Conservation (phyloP, 1,140 invertebrate species). For the Bicyclus anynana region DNA sequence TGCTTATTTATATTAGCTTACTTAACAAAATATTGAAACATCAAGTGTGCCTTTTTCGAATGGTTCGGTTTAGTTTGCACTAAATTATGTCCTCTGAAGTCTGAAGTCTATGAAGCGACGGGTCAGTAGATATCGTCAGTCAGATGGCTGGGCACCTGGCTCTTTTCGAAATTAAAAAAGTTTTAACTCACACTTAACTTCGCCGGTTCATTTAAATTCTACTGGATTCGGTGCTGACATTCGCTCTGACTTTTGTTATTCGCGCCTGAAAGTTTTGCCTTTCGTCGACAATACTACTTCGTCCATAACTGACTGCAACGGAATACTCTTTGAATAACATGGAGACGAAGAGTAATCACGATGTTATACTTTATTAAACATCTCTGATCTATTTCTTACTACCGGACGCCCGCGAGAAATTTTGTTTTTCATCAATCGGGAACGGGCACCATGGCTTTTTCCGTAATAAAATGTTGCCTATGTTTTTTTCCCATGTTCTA, state of each 20-base stretch:
- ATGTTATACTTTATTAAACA: too few relatives aligned
- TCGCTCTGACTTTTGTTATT: slow-evolving; percentile 66
- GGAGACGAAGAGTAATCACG: too few relatives aligned
- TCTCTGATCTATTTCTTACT: too few relatives aligned
- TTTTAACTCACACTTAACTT: slow-evolving; percentile 29
- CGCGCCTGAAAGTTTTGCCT: slow-evolving; percentile 39
- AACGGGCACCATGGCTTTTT: too few relatives aligned
- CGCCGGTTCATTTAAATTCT: slow-evolving; percentile 68
- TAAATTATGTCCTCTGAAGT: neutral
- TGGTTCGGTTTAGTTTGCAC: too few relatives aligned
- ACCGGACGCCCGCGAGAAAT: too few relatives aligned
- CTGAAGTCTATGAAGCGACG: neutral
- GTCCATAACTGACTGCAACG: neutral
- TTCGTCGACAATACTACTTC: neutral
- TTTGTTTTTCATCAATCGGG: too few relatives aligned
- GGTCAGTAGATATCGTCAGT: slow-evolving; percentile 37
- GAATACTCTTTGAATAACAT: neutral
- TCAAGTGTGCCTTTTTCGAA: too few relatives aligned
- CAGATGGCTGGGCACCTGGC: slow-evolving; percentile 51
- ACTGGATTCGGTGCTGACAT: slow-evolving; percentile 63
- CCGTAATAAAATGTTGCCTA: too few relatives aligned
- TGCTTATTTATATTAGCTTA: too few relatives aligned
- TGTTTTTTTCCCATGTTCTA: too few relatives aligned
- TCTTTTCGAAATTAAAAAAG: slow-evolving; percentile 65
- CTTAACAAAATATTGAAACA: too few relatives aligned